Evolutionary conservation across 2,113 vertebrate genomes (phyloP), one percentile per base, ranked within the genome.

Genomic region (Hoplias malabaricus): DNA sequence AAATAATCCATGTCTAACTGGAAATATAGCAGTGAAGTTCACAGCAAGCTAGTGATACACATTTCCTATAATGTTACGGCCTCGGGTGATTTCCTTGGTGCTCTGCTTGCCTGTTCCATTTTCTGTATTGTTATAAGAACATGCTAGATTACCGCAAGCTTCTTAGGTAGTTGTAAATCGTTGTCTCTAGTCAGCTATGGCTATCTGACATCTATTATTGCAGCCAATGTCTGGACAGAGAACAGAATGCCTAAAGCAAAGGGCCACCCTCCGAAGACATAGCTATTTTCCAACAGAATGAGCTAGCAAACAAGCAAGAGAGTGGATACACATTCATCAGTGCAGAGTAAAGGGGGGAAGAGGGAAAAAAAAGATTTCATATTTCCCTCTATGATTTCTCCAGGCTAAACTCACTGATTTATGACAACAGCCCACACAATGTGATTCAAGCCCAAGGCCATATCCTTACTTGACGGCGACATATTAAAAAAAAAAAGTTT

Each of bases 361-460:
- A 81, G 81, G 81, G 82, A 71, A 76, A 74, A 79, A 87, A 88
- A 82, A 82, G 78, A 87, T 40, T 61, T 76, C 69, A 67, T 80
- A 75, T 86, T 77, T 81, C 31, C 71, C n/a, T 33, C 54, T 77
- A 68, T 63, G 69, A 78, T 83, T 83, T 84, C 80, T 84, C 69
- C 68, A 69, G 78, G 82, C 78, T 66, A 68, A 84, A 74, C 72
- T 54, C 82, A 73, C 73, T 84, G 83, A 88, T 88, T 85, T 85
- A 86, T 85, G 77, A 77, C 82, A 83, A 76, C 43, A 69, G 67
- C 81, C 68, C 59, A 75, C 77, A 78, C 77, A 88, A 86, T 87
- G 82, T n/a, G 68, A 87, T 85, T 84, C 82, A 83, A 82, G 85
- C 85, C 80, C 43, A 81, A 78, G 83, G 87, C 85, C 81, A 88